Evolutionary conservation across 1,140 invertebrate species (phyloP), one percentile per base, ranked within the genome.

Genomic region (Ptiloglossa arizonensis): DNA sequence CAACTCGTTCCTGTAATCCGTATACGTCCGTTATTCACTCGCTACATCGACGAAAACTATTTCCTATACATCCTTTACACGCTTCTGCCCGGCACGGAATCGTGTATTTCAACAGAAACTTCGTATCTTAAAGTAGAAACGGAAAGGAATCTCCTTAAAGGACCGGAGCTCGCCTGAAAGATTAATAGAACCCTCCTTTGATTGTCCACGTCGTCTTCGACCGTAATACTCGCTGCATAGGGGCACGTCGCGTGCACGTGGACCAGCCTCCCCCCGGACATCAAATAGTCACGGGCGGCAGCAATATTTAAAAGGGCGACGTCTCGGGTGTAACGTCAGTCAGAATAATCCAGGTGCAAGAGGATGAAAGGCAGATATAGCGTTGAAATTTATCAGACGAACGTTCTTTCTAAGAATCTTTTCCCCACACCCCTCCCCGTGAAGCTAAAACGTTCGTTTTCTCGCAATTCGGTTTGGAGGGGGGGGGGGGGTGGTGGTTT

Each of bases 291-390:
- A 91, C 87, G 27, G n/a, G 52, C 5, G 17, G 15, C 29, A 68
- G 87, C 86, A 92, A 90, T 91, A 91, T 91, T 92, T 90, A 91
- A 91, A 90, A 86, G 69, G 79, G 73, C 60, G 68, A 73, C 60
- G 86, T 90, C 89, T 86, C 90, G 64, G 67, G 88, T 79, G 90
- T 84, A 88, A 89, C 89, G 90, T 90, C 88, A 90, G 85, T 89
- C 85, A 87, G 87, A 91, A 91, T 92, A 91, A 89, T 89, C 84
- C 79, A 89, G 60, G 80, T 80, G 57, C 60, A 32, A 6, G 38
- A 67, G 48, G 57, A 22, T 29, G 48, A 46, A 68, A 82, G 75
- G 27, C 22, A 22, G 24, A 73, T n/a, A n/a, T n/a, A 38, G 29
- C 24, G 64, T 38, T 22, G 41, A 76, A 71, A 83, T 83, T 83